Conservation (phyloP, 2,888 invertebrate genomes). For the Cetonia aurata region DNA sequence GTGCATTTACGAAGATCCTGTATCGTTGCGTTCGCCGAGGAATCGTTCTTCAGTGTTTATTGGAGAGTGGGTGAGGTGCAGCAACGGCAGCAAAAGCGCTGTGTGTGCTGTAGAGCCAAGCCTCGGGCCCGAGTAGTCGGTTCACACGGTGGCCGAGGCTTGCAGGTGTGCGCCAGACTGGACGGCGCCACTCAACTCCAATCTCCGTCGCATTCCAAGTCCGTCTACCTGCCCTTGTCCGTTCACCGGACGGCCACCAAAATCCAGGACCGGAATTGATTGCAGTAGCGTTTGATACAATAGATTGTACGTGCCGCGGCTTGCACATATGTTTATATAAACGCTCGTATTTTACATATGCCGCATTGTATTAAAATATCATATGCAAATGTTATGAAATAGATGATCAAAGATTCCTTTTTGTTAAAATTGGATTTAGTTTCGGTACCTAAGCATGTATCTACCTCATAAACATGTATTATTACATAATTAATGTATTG, state of each 20-base stretch:
- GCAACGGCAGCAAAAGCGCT: constrained; percentile 43
- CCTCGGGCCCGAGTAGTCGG: constrained; percentile 50
- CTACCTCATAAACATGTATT: no score
- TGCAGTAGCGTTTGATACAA: constrained; percentile 14
- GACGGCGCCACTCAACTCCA: constrained; percentile 60
- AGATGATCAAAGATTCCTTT: no score
- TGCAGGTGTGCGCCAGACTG: constrained; percentile 66
- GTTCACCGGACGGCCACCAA: constrained; percentile 46
- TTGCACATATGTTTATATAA: no score
- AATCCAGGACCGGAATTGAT: constrained; percentile 31
- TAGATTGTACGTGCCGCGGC: neutral
- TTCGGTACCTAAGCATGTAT: no score
- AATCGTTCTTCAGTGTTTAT: constrained; percentile 12
- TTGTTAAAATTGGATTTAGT: no score
- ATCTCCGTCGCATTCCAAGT: constrained; percentile 56
- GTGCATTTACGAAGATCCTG: constrained; percentile 6
- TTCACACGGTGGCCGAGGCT: constrained; percentile 62
- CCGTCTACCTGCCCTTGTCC: constrained; percentile 54
- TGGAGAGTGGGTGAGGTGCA: constrained; percentile 52
- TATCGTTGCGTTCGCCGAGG: constrained; percentile 16
- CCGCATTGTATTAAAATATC: no score
- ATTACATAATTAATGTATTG: no score
- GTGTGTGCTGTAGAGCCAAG: constrained; percentile 28
- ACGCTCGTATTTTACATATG: no score
- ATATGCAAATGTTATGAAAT: no score